phyloP scores from a whole-genome alignment of 2,113 vertebrate species.

The Ciconia boyciana region DNA sequence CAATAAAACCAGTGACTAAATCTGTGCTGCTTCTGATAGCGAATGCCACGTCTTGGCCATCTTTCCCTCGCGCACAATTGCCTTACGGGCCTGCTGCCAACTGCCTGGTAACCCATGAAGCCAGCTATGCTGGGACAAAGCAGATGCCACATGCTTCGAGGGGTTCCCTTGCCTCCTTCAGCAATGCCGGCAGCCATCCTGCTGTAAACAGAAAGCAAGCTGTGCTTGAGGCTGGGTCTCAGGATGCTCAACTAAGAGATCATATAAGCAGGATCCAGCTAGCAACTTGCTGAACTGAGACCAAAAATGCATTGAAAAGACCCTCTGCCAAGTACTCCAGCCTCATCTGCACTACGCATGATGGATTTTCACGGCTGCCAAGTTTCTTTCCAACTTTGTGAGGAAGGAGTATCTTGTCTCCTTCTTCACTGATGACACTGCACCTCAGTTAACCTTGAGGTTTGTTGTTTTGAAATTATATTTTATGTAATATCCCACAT shows the following conservation, averaged over 20 bases:
- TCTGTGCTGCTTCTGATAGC: not conserved
- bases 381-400: not conserved
- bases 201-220: not conserved
- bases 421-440: not conserved
- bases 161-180: not conserved
- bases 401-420: not conserved
- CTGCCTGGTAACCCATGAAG: not conserved
- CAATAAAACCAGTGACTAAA: not conserved
- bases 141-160: fast-evolving
- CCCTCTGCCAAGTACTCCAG: not conserved
- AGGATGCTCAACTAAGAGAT: not conserved
- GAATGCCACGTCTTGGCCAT: not conserved
- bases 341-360: not conserved
- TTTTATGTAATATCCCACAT: not conserved
- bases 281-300: not conserved
- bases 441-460: not conserved
- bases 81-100: not conserved
- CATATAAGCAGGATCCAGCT: not conserved
- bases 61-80: not conserved
- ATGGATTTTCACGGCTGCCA: fast-evolving
- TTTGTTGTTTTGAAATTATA: not conserved
- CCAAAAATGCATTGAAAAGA: not conserved
- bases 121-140: not conserved
- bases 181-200: not conserved
- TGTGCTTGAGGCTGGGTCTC: not conserved